Percentiles rank a stretch among this genome's conserved stretches.
phyloP scores from a whole-genome alignment of 2,113 vertebrate species.

The Vicugna pacos region DNA sequence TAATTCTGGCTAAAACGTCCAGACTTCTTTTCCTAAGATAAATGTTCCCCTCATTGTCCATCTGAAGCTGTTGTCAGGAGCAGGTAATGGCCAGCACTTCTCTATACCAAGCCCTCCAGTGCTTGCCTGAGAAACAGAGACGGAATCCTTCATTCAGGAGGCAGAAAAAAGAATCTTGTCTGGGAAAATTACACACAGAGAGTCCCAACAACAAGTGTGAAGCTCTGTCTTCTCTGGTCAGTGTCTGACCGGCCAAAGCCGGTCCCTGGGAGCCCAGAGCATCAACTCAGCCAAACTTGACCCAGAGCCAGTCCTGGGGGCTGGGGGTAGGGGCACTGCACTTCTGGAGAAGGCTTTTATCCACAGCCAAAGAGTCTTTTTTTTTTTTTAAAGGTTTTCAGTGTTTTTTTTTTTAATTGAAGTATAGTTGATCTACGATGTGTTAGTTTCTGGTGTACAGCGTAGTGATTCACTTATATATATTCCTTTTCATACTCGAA shows the following conservation, averaged over 20 bases:
- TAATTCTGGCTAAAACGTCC: neutral
- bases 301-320: neutral
- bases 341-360: neutral
- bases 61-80: neutral
- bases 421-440: too few relatives aligned
- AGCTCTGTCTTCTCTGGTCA: neutral
- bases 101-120: neutral
- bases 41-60: neutral
- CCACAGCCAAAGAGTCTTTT: neutral
- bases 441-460: too few relatives aligned
- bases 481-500: too few relatives aligned
- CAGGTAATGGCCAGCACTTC: neutral
- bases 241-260: neutral
- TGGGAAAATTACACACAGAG: neutral
- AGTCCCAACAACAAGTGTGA: neutral
- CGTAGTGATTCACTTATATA: too few relatives aligned
- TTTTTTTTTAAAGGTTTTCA: too few relatives aligned
- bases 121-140: slow-evolving; percentile 11
- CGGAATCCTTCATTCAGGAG: neutral
- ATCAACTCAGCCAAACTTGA: fast-evolving
- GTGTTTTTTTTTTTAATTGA: too few relatives aligned
- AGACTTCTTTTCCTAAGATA: neutral
- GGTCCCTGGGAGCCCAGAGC: neutral
- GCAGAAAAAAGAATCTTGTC: neutral
- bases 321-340: neutral